phyloP scores from a whole-genome alignment of 2,888 invertebrate genomes.

The Spodoptera exigua region DNA sequence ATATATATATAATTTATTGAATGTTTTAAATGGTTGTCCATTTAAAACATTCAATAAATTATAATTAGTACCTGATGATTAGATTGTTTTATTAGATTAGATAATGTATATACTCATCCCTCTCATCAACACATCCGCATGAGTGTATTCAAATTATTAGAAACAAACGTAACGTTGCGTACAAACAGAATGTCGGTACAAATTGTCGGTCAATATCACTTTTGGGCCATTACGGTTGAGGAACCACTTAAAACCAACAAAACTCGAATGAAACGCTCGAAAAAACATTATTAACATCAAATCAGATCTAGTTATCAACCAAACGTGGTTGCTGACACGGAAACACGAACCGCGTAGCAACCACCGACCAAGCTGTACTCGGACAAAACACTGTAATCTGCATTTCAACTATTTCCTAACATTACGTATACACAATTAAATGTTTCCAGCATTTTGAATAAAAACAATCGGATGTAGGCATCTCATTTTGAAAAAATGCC shows the following conservation, averaged over 20 bases:
- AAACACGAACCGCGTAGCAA: conserved; percentile 62
- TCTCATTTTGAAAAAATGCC: conserved; percentile 69
- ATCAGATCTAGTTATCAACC: conserved; percentile 61
- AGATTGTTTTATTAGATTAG: too few relatives aligned
- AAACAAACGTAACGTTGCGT: conserved; percentile 40
- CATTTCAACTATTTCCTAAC: conserved; percentile 70
- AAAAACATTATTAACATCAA: conserved; percentile 61
- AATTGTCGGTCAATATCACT: conserved; percentile 58
- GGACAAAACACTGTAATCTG: conserved; percentile 61
- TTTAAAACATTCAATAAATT: too few relatives aligned
- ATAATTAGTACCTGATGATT: too few relatives aligned
- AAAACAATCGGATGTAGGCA: conserved; percentile 83
- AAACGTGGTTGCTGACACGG: conserved; percentile 60
- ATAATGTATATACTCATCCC: conserved; percentile 5
- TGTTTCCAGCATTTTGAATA: conserved; percentile 82
- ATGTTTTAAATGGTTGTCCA: too few relatives aligned
- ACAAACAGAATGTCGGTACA: conserved; percentile 47
- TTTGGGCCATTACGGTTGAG: conserved; percentile 57
- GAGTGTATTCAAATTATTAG: conserved; percentile 35
- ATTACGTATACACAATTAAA: conserved; percentile 81
- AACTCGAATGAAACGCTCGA: conserved; percentile 59
- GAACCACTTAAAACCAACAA: conserved; percentile 59
- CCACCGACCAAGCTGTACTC: conserved; percentile 58
- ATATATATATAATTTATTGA: too few relatives aligned
- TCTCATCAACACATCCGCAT: conserved; percentile 27